Base-by-base conservation (phyloP, 2,797 vertebrate species). In the Gymnocypris eckloni region DNA sequence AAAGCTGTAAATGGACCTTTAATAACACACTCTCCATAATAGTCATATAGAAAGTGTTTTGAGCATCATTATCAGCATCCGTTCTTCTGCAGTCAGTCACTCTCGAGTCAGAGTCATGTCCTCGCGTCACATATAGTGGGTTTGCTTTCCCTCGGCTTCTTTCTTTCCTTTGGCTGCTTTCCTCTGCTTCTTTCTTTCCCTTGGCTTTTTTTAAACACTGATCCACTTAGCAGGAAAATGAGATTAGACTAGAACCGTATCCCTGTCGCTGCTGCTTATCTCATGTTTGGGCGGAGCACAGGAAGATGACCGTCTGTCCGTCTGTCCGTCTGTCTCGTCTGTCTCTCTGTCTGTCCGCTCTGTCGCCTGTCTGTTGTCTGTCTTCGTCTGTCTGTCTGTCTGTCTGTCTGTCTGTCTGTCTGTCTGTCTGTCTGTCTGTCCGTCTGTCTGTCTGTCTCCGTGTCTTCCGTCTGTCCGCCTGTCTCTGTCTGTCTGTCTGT, bases 191-290 rank as follows among this genome's bases (percentile, higher is more conserved):
- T 89, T 89, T 88, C 80, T 89, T 87, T 85, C 72, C 61, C 81
- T 86, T 64, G 28, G 72, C 73, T 66, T 45, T 75, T 83, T 89
- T 89, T 87, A 86, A 87, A 76, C 79, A 56, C 84, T 89, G 92
- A 92, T 87, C 92, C 91, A 92, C 90, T 94, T 92, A 93, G 90
- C 83, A 43, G 85, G 89, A 90, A 89, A 90, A 90, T 79, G 88
- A 92, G 92, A 93, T 93, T 94, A 93, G 89, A 90, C 59, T 71
- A 81, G 33, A 87, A 84, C 76, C 37, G 84, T 87, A 86, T 90
- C 73, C 87, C 83, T 22, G 52, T 43, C 82, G 37, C 48, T 66
- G 79, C 52, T 76, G 79, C 75, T 89, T 87, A 88, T 90, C 86
- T 85, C 86, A 85, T 87, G 75, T 79, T 82, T 82, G 72, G 67